A percentile compares a stretch with the other conserved stretches of the same genome.
phyloP scores from a whole-genome alignment of 2,797 vertebrate species.

The Ciconia nigra region DNA sequence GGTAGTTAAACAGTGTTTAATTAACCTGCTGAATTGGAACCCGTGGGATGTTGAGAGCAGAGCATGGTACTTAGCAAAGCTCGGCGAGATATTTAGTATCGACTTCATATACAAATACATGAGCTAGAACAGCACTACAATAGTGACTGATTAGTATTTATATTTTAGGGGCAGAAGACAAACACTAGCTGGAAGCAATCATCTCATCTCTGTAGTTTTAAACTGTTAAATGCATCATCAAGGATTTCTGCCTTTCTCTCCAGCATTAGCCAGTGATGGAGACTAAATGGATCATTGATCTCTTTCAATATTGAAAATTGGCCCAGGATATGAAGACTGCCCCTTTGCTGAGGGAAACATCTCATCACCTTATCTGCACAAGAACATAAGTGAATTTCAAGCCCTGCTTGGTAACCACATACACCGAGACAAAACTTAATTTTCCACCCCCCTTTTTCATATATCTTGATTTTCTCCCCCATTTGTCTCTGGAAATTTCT shows the following conservation, averaged over 20 bases:
- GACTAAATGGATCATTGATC: neutral
- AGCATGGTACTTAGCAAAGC: neutral
- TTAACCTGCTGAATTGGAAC: neutral
- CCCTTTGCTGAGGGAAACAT: neutral
- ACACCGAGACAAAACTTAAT: conserved; percentile 53
- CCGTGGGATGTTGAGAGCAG: neutral
- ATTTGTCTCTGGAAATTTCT: conserved; percentile 54
- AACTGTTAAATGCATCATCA: neutral
- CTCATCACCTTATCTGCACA: conserved; percentile 34
- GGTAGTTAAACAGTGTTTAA: neutral
- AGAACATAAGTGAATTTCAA: conserved; percentile 42
- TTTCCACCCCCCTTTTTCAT: conserved; percentile 52
- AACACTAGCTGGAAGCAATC: neutral
- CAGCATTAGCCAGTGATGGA: neutral
- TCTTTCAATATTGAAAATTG: neutral
- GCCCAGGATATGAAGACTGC: neutral
- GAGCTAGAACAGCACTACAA: neutral
- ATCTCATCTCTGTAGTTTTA: neutral
- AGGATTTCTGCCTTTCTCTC: neutral
- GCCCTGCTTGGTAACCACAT: conserved; percentile 46
- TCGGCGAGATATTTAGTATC: neutral
- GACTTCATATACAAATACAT: neutral
- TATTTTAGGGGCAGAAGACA: neutral
- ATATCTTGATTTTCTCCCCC: conserved; percentile 44
- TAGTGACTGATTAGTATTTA: neutral